phyloP scores from a whole-genome alignment of 2,888 invertebrate species.

The Amphipyra berbera region DNA sequence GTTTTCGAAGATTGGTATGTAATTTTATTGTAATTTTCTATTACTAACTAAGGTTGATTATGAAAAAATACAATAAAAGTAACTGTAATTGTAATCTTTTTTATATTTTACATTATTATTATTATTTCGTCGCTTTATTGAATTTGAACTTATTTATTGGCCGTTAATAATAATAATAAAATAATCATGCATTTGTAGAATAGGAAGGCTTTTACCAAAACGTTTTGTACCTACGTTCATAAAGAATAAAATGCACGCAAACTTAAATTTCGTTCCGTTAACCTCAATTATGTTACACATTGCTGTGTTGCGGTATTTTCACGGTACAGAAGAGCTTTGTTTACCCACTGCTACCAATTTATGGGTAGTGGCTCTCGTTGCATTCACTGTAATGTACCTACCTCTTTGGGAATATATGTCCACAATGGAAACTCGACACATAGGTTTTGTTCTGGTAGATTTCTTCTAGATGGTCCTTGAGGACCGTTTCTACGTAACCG shows the following conservation, averaged over 20 bases:
- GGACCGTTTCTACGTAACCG: too few species aligned
- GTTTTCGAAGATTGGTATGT: conserved; percentile 17
- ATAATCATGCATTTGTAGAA: conserved; percentile 3
- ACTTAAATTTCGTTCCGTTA: conserved; percentile 61
- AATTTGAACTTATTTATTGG: conserved; percentile 16
- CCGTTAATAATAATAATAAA: conserved; percentile 18
- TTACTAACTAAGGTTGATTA: conserved; percentile 20
- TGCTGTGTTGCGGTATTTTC: conserved; percentile 64
- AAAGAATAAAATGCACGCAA: conserved; percentile 45
- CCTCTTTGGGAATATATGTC: conserved; percentile 42
- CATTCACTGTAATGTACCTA: conserved; percentile 43
- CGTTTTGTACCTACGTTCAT: conserved; percentile 14
- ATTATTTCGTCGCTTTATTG: conserved; percentile 22
- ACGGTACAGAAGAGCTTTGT: conserved; percentile 66
- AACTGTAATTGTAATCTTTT: conserved; percentile 33
- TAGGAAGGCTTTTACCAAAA: conserved; percentile 19
- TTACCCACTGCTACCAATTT: conserved; percentile 62
- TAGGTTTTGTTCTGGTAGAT: too few species aligned
- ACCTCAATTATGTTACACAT: conserved; percentile 67
- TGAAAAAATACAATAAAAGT: conserved; percentile 14
- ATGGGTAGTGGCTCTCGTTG: conserved; percentile 54
- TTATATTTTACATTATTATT: conserved; percentile 7
- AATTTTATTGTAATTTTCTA: conserved; percentile 36
- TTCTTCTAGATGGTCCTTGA: too few species aligned
- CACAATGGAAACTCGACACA: conserved; percentile 47